Conservation (phyloP, 2,113 vertebrate genomes). For the Poeciliopsis retropinna region DNA sequence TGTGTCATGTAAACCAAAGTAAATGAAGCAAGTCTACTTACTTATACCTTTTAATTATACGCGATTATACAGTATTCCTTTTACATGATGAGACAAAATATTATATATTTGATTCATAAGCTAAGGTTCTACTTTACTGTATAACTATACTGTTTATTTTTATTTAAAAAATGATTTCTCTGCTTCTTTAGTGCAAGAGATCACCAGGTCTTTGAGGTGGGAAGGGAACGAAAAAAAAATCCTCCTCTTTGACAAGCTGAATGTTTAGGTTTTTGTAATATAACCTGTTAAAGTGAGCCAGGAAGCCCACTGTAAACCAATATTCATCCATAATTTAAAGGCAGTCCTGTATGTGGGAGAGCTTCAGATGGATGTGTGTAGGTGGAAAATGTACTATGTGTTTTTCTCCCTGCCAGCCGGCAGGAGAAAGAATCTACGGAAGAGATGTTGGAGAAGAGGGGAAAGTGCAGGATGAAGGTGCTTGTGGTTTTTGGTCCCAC, state of each 20-base stretch:
- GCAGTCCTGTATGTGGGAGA: constrained; percentile 48
- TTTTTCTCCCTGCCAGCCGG: constrained; percentile 20
- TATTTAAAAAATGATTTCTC: not conserved
- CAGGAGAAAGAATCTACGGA: constrained; percentile 5
- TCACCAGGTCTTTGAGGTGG: too few relatives aligned
- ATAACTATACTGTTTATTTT: not conserved
- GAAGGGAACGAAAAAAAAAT: too few relatives aligned
- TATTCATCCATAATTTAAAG: constrained; percentile 67
- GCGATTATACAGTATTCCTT: constrained; percentile 1
- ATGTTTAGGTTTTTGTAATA: not conserved
- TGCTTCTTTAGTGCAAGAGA: too few relatives aligned
- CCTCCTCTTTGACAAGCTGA: not conserved
- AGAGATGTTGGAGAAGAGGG: constrained; percentile 28
- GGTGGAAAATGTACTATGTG: constrained; percentile 37
- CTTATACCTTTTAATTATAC: constrained; percentile 13
- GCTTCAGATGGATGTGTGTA: constrained; percentile 51
- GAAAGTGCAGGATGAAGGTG: constrained; percentile 14
- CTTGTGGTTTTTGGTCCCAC: not conserved
- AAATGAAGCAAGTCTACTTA: not conserved
- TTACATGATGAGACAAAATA: constrained; percentile 4
- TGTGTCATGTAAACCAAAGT: not conserved
- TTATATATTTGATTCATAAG: not conserved
- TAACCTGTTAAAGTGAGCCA: constrained; percentile 33
- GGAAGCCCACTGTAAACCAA: constrained; percentile 23
- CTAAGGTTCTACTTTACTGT: not conserved